These are phyloP conservation scores for Mythimna lalbum DNA, from an alignment of 2,888 invertebrate genomes.

Conservation along the genomic window DNA sequence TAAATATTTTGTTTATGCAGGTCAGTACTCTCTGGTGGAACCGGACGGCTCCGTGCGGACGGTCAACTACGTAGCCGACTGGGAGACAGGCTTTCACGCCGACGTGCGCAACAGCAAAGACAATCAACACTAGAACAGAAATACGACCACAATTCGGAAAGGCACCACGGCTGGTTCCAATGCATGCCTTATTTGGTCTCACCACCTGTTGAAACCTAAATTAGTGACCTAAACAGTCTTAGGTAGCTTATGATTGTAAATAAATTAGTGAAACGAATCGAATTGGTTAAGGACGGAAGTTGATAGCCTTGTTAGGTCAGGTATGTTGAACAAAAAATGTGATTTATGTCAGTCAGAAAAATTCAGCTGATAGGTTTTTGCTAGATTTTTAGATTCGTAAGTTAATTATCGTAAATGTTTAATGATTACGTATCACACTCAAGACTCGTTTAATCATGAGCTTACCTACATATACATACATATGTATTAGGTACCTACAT, in stretches of 20 bases:
- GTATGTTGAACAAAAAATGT: constrained; percentile 53
- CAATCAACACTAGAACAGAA: constrained; percentile 79
- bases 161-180: constrained; percentile 53
- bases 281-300: constrained; percentile 50
- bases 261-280: constrained; percentile 56
- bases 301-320: constrained; percentile 52
- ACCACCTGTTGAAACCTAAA: constrained; percentile 58
- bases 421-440: constrained; percentile 37
- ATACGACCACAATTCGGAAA: constrained; percentile 48
- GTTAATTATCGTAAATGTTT: constrained; percentile 44
- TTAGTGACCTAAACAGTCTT: constrained; percentile 51
- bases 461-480: background rate
- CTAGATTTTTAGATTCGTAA: constrained; percentile 42
- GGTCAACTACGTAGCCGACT: constrained; percentile 94
- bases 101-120: constrained; percentile 93
- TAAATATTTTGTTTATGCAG: constrained; percentile 74
- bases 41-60: constrained; percentile 94
- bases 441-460: constrained; percentile 21
- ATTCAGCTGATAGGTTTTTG: constrained; percentile 26
- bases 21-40: constrained; percentile 92
- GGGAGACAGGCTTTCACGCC: constrained; percentile 95
- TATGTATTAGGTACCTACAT: background rate
- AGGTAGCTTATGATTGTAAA: constrained; percentile 59
- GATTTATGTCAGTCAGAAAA: constrained; percentile 44
- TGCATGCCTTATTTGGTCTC: constrained; percentile 56